These are phyloP conservation scores for Halocynthia aurantium DNA, from an alignment of 23 tunicate species.

Conservation along the genomic window DNA sequence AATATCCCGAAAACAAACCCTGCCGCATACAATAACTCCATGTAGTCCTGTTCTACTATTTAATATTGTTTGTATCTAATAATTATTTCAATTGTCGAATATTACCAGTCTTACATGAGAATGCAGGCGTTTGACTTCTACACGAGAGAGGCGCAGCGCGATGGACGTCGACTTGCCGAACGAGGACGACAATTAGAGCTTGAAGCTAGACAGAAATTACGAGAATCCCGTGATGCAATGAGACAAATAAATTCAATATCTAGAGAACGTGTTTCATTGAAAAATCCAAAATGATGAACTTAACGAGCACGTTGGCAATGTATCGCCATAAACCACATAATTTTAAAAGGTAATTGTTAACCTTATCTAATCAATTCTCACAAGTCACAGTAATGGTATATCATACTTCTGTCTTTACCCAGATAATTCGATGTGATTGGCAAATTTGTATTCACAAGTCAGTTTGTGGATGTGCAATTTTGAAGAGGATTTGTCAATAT, in stretches of 20 bases:
- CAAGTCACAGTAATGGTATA: too few species aligned
- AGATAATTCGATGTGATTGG: too few species aligned
- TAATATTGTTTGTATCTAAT: background rate
- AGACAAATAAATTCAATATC: background rate
- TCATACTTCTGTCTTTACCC: too few species aligned
- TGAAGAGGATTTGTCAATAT: too few species aligned
- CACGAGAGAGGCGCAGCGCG: conserved; percentile 57
- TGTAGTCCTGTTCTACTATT: background rate
- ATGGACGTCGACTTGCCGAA: conserved; percentile 49
- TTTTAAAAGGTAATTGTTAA: too few species aligned
- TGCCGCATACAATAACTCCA: background rate
- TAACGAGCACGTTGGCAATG: too few species aligned
- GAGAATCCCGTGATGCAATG: conserved; percentile 19
- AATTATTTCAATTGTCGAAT: background rate
- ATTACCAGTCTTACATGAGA: conserved; percentile 63
- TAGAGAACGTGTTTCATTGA: too few species aligned
- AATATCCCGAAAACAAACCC: background rate
- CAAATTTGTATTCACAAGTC: too few species aligned
- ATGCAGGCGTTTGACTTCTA: conserved; percentile 91
- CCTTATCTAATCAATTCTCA: too few species aligned
- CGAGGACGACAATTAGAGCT: conserved; percentile 55
- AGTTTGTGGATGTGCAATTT: too few species aligned
- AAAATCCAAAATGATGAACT: too few species aligned
- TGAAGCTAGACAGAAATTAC: conserved; percentile 9
- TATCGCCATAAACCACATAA: too few species aligned